Percentiles rank a stretch among this genome's conserved stretches.
Conservation (phyloP, 2,113 vertebrate genomes). For the Stegastes partitus region DNA sequence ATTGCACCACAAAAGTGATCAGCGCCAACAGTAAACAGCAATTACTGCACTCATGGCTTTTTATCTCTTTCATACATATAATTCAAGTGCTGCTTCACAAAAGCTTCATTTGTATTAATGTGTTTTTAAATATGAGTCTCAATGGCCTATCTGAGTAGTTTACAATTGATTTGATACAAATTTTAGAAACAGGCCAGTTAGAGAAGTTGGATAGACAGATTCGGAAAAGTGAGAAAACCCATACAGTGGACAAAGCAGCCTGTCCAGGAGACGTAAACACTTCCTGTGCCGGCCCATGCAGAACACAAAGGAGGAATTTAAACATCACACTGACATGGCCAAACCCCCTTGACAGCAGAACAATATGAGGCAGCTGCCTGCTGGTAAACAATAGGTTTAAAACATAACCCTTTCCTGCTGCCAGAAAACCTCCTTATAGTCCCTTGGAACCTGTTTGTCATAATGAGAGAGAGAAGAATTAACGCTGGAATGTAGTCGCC, state of each 20-base stretch:
- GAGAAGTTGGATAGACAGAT: slow-evolving; percentile 29
- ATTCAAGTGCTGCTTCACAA: slow-evolving; percentile 20
- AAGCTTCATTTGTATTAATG: slow-evolving; percentile 17
- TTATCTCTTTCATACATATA: slow-evolving; percentile 37
- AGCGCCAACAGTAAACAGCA: slow-evolving; percentile 67
- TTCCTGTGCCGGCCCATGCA: slow-evolving; percentile 16
- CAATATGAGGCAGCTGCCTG: slow-evolving; percentile 39
- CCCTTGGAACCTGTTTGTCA: slow-evolving; percentile 32
- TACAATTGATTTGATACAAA: slow-evolving; percentile 18
- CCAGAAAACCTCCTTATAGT: slow-evolving; percentile 29
- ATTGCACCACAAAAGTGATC: slow-evolving; percentile 54
- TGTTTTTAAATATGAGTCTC: not conserved
- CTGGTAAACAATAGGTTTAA: slow-evolving; percentile 46
- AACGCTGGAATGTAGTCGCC: not conserved
- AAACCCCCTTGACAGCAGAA: slow-evolving; percentile 30
- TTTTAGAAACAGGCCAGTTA: not conserved
- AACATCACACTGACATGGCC: slow-evolving; percentile 21
- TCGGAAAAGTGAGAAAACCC: slow-evolving; percentile 22
- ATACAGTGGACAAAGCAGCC: slow-evolving; percentile 29
- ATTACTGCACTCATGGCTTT: slow-evolving; percentile 58
- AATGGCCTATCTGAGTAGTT: not conserved
- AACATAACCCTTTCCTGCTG: slow-evolving; percentile 42
- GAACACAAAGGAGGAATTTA: slow-evolving; percentile 51
- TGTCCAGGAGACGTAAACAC: slow-evolving; percentile 46
- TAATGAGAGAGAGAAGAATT: slow-evolving; percentile 23